Evolutionary conservation across 1,140 invertebrate genomes (phyloP), one percentile per base, ranked within the genome.

Genomic region (Myzus persicae): DNA sequence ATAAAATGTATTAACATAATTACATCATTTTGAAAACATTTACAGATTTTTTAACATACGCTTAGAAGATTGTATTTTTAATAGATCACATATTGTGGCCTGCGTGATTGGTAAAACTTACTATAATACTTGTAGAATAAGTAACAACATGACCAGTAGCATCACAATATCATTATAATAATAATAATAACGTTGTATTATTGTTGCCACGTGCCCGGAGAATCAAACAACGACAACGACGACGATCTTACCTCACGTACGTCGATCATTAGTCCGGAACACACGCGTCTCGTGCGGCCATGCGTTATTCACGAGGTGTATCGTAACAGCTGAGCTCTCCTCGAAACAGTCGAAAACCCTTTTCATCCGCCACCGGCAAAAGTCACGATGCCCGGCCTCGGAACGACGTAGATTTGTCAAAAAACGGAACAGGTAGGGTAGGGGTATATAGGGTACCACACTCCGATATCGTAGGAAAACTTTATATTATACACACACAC

Each of bases 361-460:
- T 38, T 82, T 82, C 36, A 38, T 22, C 36, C 38, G 38, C 8
- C 36, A 38, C 59, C 59, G 59, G 9, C 0, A 67, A 67, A 67
- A 67, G 59, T 67, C 59, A 4, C 11, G 36, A 36, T 82, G 18
- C 36, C 38, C 26, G 31, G 26, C 22, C 42, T 11, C 26, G 42
- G 40, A 44, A 87, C 42, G 42, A 87, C 42, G 84, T 87, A 44
- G 42, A 87, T 87, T 87, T 44, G 31, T 87, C 84, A 44, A 87
- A 82, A 40, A 36, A 44, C 82, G 82, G 42, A 31, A 85, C 76
- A 38, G n/a, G 36, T 59, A 9, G 26, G 59, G 59, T 67, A 11
- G 31, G 9, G 59, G 46, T 8, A 3, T 44, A 44, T 0, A 44
- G 31, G 59, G 9, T 67, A 26, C 59, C 59, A n/a, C 31, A n/a